Percentiles rank a stretch among this genome's conserved stretches.
Evolutionary conservation across 1,140 invertebrate genomes (phyloP).

Genomic region (Ceratoteleas bidentatus): DNA sequence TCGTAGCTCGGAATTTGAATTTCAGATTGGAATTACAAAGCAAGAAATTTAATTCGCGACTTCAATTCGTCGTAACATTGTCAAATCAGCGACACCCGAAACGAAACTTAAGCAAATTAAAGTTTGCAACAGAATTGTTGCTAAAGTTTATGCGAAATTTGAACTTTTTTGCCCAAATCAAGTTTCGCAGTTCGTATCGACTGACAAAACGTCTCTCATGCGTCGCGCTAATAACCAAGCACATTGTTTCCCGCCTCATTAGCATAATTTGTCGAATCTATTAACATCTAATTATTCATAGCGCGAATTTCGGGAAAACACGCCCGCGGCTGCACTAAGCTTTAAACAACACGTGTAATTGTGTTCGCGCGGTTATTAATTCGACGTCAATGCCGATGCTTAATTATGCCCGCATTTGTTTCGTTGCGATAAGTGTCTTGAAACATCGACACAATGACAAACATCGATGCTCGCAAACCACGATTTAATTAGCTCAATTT

Average conservation of each 20-base stretch:
- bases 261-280: slow-evolving; percentile 45
- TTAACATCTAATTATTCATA: slow-evolving; percentile 52
- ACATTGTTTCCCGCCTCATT: slow-evolving; percentile 26
- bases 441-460: slow-evolving; percentile 22
- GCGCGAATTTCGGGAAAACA: slow-evolving; percentile 20
- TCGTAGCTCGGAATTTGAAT: too few relatives aligned
- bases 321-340: neutral
- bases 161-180: too few relatives aligned
- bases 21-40: too few relatives aligned
- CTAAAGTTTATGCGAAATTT: too few relatives aligned
- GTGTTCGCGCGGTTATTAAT: slow-evolving; percentile 24
- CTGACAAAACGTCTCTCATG: neutral
- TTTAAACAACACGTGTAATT: slow-evolving; percentile 25
- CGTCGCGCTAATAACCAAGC: slow-evolving; percentile 14
- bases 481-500: slow-evolving; percentile 32
- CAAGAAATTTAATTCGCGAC: too few relatives aligned
- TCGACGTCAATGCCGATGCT: slow-evolving; percentile 18
- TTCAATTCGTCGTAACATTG: too few relatives aligned
- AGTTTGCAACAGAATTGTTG: too few relatives aligned
- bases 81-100: too few relatives aligned
- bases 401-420: slow-evolving; percentile 33
- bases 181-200: neutral
- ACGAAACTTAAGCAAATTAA: too few relatives aligned
- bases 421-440: slow-evolving; percentile 29
- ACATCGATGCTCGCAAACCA: slow-evolving; percentile 1